A percentile compares a stretch with the other conserved stretches of the same genome.
phyloP scores from a whole-genome alignment of 2,113 vertebrate genomes.

The Sakesphorus luctuosus region DNA sequence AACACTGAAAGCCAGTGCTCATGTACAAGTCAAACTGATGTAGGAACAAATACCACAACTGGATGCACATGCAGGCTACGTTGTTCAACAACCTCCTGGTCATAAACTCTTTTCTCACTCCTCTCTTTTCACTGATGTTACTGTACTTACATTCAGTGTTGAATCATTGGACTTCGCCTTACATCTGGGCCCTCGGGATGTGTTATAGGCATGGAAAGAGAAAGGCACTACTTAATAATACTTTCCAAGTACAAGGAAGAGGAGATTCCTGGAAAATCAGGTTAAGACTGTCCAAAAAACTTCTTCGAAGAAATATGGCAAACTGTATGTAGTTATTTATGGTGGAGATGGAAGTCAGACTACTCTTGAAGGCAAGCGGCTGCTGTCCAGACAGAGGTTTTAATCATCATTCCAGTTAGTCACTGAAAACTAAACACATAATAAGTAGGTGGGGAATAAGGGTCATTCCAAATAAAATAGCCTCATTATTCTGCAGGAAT shows the following conservation, averaged over 20 bases:
- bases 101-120: not conserved
- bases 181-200: not conserved
- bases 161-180: not conserved
- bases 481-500: not conserved
- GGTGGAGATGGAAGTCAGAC: slow-evolving; percentile 21
- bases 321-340: slow-evolving; percentile 37
- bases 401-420: slow-evolving; percentile 51
- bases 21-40: not conserved
- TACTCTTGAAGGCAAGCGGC: slow-evolving; percentile 12
- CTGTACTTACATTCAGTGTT: not conserved
- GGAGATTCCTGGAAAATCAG: slow-evolving; percentile 69
- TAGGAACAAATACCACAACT: not conserved
- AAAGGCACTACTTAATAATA: slow-evolving; percentile 42
- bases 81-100: not conserved
- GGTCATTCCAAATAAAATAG: slow-evolving; percentile 31
- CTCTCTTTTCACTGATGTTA: not conserved
- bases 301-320: slow-evolving; percentile 50
- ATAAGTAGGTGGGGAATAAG: not conserved
- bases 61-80: not conserved
- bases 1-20: not conserved
- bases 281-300: slow-evolving; percentile 30
- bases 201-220: slow-evolving; percentile 28
- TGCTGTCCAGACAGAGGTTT: slow-evolving; percentile 45
- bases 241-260: slow-evolving; percentile 59
- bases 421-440: slow-evolving; percentile 37